Evolutionary conservation across 2,888 invertebrate species (phyloP), one percentile per base, ranked within the genome.

Genomic region (Zonitis immaculata): DNA sequence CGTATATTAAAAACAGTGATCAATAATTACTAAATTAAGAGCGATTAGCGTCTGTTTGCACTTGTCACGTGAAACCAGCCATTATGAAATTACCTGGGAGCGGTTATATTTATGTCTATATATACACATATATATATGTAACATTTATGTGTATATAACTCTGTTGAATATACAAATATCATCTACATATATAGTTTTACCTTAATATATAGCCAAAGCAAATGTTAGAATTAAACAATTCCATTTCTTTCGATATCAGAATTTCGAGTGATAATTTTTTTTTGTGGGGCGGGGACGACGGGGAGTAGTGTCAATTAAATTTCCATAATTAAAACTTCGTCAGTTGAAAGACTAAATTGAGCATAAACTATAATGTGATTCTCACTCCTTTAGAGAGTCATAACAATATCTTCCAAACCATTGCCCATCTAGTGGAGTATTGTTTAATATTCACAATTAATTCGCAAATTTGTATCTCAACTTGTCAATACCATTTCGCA

Each of bases 61-160:
- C 72, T 72, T 72, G 73, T 72, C 72, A 73, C 71, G 71, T 72
- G 72, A 72, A 72, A 73, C 72, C 70, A 66, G 61, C 73, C 71
- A 73, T 73, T 73, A 73, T 67, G 72, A 72, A 72, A 73, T 73
- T 73, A 73, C 69, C 69, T 71, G 69, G 73, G 73, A 69, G 73
- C 70, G 72, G 68, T 65, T 50, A 39, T 48, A 51, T 39, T 39
- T 39, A n/a, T 45, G 26, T 44, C 25, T 16, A 6, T 14, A 16
- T 25, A 26, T 27, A 22, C 6, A 44, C 18, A 6, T 27, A 44
- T 44, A 25, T 27, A 26, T 44, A 16, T 27, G 12, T 43, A n/a
- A n/a, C n/a, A 14, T 43, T 3, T 16, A 25, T 16, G n/a, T 45
- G 18, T 22, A 22, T 22, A 22, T 22, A 22, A 22, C 5, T 4